Evolutionary conservation across 2,888 invertebrate species (phyloP), one percentile per base, ranked within the genome.

Genomic region (Temnothorax unifasciatus): DNA sequence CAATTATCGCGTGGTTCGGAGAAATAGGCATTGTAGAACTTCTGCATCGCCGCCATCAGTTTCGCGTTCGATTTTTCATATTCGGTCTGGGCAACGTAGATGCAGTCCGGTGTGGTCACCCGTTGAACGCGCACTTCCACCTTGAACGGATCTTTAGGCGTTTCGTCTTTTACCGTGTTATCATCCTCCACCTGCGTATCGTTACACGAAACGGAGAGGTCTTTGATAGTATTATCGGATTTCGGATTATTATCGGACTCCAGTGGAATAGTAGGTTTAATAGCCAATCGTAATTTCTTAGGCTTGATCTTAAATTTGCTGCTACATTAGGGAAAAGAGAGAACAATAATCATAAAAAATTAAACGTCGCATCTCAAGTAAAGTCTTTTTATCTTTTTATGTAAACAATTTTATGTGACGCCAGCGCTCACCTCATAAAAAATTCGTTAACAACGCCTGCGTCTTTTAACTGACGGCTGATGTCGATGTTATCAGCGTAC

Each of bases 31-130:
- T 93, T 89, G 89, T 96, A 97, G 90, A 95, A 95, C 38, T 94
- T 93, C 91, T 97, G 96, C 87, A 97, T 95, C 9, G 95, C 94
- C n/a, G 94, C 93, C 82, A 95, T 96, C 86, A 97, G 92, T 13
- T 95, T 94, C 3, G 93, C 94, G 88, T 95, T 96, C 3, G 95
- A 95, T 85, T 95, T 94, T 82, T 95, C 95, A 71, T 95, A 96
- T 18, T 95, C 95, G 0, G 94, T 89, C 18, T 97, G 93, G 0
- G 96, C 95, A 0, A 97, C 95, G 89, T 97, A 97, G 85, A 97
- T 95, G 52, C 96, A 95, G 18, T 96, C 96, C 0, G 97, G 97
- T 6, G 96, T 95, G 13, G 95, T 94, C 41, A 96, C 95, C 54
- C 96, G 94, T 0, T 96, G 90, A 1, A 97, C 89, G 85, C 95